Percentiles rank a stretch among this genome's conserved stretches.
Conservation (phyloP, 2,888 invertebrate species). For the Dendrolimus pini region DNA sequence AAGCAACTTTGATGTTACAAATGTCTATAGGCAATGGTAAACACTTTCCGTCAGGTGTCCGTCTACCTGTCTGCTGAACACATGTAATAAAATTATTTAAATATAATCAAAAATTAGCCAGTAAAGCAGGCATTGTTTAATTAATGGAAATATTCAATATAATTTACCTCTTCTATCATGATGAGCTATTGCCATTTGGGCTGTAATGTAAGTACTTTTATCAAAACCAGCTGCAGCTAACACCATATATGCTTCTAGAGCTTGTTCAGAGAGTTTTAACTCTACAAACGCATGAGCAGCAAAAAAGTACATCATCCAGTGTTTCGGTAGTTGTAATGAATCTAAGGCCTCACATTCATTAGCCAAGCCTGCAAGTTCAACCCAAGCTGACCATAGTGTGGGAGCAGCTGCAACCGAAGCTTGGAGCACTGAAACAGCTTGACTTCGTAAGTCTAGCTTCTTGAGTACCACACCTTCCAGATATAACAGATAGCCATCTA, state of each 20-base stretch:
- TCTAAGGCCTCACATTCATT: constrained; percentile 86
- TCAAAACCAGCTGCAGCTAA: constrained; percentile 88
- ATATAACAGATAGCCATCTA: constrained; percentile 93
- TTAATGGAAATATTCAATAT: neutral
- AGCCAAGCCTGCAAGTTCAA: constrained; percentile 91
- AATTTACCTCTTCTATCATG: constrained; percentile 90
- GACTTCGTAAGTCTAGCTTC: constrained; percentile 85
- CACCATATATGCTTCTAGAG: constrained; percentile 87
- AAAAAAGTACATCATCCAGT: constrained; percentile 97
- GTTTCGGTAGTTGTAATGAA: constrained; percentile 83
- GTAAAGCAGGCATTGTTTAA: too few species aligned
- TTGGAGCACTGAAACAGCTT: constrained; percentile 87
- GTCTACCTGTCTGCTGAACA: too few species aligned
- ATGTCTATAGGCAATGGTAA: too few species aligned
- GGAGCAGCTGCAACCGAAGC: constrained; percentile 88
- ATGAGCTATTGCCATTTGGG: constrained; percentile 94
- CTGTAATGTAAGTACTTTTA: constrained; percentile 91
- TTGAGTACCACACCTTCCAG: constrained; percentile 94
- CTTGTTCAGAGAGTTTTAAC: constrained; percentile 92
- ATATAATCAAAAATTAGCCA: too few species aligned
- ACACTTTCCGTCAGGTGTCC: too few species aligned
- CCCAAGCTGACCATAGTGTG: constrained; percentile 96
- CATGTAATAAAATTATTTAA: too few species aligned
- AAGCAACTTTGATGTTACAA: too few species aligned
- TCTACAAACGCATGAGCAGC: constrained; percentile 93